Evolutionary conservation across 1,140 invertebrate species (phyloP).

Genomic region (Campoletis sonorensis): DNA sequence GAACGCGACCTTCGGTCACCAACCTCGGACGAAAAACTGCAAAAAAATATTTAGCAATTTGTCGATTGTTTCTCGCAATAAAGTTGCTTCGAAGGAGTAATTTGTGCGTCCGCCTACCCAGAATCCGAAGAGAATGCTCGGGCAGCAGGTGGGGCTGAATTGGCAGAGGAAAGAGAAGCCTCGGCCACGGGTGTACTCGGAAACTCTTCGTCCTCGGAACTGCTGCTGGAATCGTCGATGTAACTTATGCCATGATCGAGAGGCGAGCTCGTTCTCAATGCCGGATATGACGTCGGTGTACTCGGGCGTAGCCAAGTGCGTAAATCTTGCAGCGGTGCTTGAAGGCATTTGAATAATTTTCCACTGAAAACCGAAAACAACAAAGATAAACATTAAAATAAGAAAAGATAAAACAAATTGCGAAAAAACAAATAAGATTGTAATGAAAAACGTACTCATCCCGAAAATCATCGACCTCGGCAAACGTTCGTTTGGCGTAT

Average conservation of each 20-base stretch:
- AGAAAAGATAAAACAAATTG: neutral
- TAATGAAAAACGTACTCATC: constrained; percentile 75
- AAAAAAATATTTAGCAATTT: constrained; percentile 41
- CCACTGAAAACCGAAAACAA: constrained; percentile 70
- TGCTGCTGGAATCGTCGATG: constrained; percentile 70
- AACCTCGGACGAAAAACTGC: constrained; percentile 73
- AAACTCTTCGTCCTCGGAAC: constrained; percentile 69
- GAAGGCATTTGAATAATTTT: constrained; percentile 80
- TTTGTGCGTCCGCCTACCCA: constrained; percentile 70
- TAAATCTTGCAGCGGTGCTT: constrained; percentile 78
- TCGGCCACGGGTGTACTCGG: constrained; percentile 65
- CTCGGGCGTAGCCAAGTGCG: constrained; percentile 77
- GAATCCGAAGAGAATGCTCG: constrained; percentile 78
- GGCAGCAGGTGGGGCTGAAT: constrained; percentile 63
- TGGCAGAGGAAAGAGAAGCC: constrained; percentile 66
- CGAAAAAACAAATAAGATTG: neutral
- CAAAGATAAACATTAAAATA: constrained; percentile 1
- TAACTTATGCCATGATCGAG: constrained; percentile 65
- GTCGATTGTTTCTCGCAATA: neutral
- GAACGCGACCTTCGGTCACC: constrained; percentile 72
- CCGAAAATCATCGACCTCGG: constrained; percentile 76
- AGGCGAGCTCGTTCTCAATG: constrained; percentile 66
- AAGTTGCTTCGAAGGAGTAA: constrained; percentile 24
- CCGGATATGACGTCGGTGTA: constrained; percentile 64
- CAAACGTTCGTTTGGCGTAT: constrained; percentile 80